Evolutionary conservation across 2,113 vertebrate genomes (phyloP).

Genomic region (Sminthopsis crassicaudata): DNA sequence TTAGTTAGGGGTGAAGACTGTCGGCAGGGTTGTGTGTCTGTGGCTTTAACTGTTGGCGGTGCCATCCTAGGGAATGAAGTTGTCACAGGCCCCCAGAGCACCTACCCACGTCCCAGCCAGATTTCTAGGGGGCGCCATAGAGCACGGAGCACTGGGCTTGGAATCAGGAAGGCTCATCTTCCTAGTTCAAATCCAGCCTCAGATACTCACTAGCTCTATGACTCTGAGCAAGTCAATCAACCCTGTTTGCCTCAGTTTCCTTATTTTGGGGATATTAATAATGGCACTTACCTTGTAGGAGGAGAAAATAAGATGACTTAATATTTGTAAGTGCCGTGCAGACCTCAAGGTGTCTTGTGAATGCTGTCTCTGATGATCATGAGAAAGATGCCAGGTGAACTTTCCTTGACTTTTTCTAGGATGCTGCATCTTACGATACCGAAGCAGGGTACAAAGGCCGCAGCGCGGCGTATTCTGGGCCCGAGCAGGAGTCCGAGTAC

Average conservation of each 20-base stretch:
- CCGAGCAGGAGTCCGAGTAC: constrained; percentile 44
- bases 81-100: too few relatives aligned
- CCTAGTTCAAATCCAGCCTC: too few relatives aligned
- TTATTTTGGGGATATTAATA: neutral
- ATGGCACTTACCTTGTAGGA: neutral
- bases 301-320: neutral
- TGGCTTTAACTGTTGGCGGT: too few relatives aligned
- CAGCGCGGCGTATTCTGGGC: neutral
- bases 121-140: neutral
- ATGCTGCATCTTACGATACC: constrained; percentile 73
- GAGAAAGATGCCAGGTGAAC: neutral
- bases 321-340: neutral
- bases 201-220: too few relatives aligned
- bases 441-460: constrained; percentile 62
- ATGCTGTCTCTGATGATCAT: neutral
- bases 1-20: too few relatives aligned
- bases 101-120: too few relatives aligned
- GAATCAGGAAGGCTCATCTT: too few relatives aligned
- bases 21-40: too few relatives aligned
- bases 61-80: neutral
- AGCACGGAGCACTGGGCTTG: too few relatives aligned
- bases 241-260: neutral
- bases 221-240: too few relatives aligned
- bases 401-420: constrained; percentile 69
- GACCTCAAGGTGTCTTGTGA: neutral